phyloP scores from a whole-genome alignment of 1,140 invertebrate genomes.

The Drosophila albomicans region DNA sequence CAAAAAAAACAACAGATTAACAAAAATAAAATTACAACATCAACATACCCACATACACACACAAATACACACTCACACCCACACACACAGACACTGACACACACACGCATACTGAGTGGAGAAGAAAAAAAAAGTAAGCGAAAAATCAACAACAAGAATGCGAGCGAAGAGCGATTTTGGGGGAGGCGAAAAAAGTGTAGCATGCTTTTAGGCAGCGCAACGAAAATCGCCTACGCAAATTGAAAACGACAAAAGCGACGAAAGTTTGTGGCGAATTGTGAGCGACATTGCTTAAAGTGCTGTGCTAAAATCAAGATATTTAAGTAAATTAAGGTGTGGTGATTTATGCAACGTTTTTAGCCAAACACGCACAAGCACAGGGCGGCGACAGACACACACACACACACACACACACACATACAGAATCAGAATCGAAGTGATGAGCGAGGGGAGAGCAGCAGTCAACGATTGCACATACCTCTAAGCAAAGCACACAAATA shows the following conservation, averaged over 20 bases:
- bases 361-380: conserved; percentile 21
- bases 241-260: conserved; percentile 11
- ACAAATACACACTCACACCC: neutral
- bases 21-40: conserved; percentile 15
- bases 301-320: conserved; percentile 21
- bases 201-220: conserved; percentile 44
- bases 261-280: conserved; percentile 13
- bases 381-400: conserved; percentile 41
- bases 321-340: conserved; percentile 85
- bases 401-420: conserved; percentile 31
- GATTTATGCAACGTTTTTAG: conserved; percentile 84
- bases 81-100: conserved; percentile 28
- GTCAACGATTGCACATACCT: conserved; percentile 64
- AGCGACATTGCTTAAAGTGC: conserved; percentile 24
- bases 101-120: conserved; percentile 4
- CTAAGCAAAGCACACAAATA: conserved; percentile 56
- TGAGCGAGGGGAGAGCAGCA: conserved; percentile 3
- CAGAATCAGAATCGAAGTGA: neutral
- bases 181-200: conserved; percentile 45
- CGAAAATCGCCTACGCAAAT: conserved; percentile 20
- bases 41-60: conserved; percentile 20
- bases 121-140: conserved; percentile 34
- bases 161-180: conserved; percentile 11
- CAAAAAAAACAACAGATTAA: too few relatives aligned
- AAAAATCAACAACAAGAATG: conserved; percentile 37